phyloP scores from a whole-genome alignment of 1,140 invertebrate genomes.

The Trichonephila clavipes region DNA sequence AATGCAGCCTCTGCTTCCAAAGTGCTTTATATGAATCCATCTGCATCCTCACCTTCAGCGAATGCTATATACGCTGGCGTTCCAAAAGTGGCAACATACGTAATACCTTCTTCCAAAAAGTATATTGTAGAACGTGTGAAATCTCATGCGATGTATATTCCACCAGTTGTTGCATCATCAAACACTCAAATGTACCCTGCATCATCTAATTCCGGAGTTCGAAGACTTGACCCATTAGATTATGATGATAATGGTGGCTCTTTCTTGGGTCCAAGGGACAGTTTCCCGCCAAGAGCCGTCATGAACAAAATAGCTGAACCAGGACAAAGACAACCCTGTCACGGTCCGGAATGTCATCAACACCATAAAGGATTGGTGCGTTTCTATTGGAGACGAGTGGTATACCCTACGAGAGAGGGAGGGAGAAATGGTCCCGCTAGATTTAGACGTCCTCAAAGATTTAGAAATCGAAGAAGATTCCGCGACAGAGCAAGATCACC shows the following conservation, averaged over 20 bases:
- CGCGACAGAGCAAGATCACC: slow-evolving; percentile 35
- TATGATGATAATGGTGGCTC: slow-evolving; percentile 44
- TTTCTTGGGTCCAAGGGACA: slow-evolving; percentile 43
- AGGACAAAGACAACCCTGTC: slow-evolving; percentile 63
- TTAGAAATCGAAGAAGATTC: slow-evolving; percentile 12
- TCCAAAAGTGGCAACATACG: slow-evolving; percentile 68
- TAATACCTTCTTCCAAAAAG: slow-evolving; percentile 56
- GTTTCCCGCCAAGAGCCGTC: slow-evolving; percentile 65
- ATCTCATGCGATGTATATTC: slow-evolving; percentile 49
- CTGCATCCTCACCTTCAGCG: neutral
- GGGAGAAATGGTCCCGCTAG: neutral
- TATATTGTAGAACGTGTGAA: slow-evolving; percentile 60
- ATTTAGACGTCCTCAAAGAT: neutral
- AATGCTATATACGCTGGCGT: slow-evolving; percentile 11
- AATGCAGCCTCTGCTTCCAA: neutral
- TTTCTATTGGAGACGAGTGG: slow-evolving; percentile 72
- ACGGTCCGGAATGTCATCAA: slow-evolving; percentile 74
- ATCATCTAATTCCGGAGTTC: neutral
- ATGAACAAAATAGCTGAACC: slow-evolving; percentile 65
- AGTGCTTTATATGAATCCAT: slow-evolving; percentile 17
- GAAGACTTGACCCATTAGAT: slow-evolving; percentile 61
- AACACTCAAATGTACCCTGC: neutral
- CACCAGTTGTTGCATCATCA: neutral
- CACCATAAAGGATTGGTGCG: slow-evolving; percentile 74
- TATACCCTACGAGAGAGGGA: slow-evolving; percentile 39